Evolutionary conservation across 2,113 vertebrate genomes (phyloP), one percentile per base, ranked within the genome.

Genomic region (Atlantisia rogersi): DNA sequence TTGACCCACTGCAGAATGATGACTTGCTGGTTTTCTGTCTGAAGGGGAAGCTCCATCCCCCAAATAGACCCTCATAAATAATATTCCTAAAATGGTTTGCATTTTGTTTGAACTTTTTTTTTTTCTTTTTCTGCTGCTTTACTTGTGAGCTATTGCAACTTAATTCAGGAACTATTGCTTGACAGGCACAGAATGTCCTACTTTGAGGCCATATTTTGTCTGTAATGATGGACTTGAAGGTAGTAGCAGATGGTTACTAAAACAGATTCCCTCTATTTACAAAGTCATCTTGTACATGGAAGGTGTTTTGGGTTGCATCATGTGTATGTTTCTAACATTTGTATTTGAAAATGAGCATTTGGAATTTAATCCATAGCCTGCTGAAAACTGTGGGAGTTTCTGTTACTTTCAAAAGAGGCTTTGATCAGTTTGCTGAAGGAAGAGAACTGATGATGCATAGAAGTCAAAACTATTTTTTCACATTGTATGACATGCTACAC

Each of bases 291-390:
- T 76, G 31, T 28, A 37, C 53, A 39, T 65, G 18, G 31, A 94
- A 87, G 48, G 78, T 77, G 55, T 91, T 95, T 95, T 62, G 55
- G 86, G 20, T 85, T 82, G 86, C 32, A 94, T 93, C 22, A 9
- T 68, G 17, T 68, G 48, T 79, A 7, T 73, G 32, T 82, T 90
- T 94, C 55, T 80, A 74, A 31, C 68, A 35, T 81, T 93, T 73
- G 17, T 76, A 69, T 90, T 95, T 87, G 75, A 76, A 89, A 94
- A 91, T 64, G 82, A 79, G 64, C 35, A 63, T 85, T 90, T 95
- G 76, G 75, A 87, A 56, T 65, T 86, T 59, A 85, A 80, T 67
- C n/a, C 15, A 32, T 44, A 82, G 16, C n/a, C 78, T 80, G 37
- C 46, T 82, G 89, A 79, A 82, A 89, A 82, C 87, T 77, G 48